Evolutionary conservation across 2,888 invertebrate species (phyloP), one percentile per base, ranked within the genome.

Genomic region (Hoplodrina ambigua): DNA sequence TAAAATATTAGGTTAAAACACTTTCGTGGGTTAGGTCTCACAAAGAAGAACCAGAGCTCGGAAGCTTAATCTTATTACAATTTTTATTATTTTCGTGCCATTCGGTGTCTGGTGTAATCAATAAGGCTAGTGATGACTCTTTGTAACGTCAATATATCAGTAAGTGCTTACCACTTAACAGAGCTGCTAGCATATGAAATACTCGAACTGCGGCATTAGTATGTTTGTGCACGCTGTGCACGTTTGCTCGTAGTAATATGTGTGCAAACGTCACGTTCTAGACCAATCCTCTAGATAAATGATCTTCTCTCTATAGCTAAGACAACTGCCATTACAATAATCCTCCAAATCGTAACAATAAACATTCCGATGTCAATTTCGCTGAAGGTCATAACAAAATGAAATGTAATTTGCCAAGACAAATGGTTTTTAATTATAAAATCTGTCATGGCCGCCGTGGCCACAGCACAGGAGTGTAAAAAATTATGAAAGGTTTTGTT

Each of bases 381-480:
- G 53, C 30, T 60, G 55, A 79, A 69, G 59, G 65, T 56, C 33
- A 62, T 69, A 74, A 71, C 72, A 69, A 72, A 79, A 72, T 72
- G 30, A 62, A 74, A 82, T 69, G 65, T 77, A 80, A 83, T 81
- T 85, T 83, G 56, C 58, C 53, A 70, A 82, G 85, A 84, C 85
- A 73, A 83, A 84, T 82, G 78, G 77, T 60, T 69, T 84, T 87
- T 80, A 78, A 86, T 87, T 82, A 87, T 78, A 79, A 82, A 83
- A 83, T 80, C 76, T 83, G 84, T 82, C 83, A 46, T 46, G 41
- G 13, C 11, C 13, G 11, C 41, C 13, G 41, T 41, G 46, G 46
- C 17, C 46, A 82, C 63, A 75, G 75, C 71, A 69, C 64, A 70
- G 71, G 54, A 57, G 62, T 73, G 67, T 68, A 68, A 81, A 79